These are phyloP conservation scores for Dione vanillae DNA, from an alignment of 2,888 invertebrate genomes.

Conservation along the genomic window DNA sequence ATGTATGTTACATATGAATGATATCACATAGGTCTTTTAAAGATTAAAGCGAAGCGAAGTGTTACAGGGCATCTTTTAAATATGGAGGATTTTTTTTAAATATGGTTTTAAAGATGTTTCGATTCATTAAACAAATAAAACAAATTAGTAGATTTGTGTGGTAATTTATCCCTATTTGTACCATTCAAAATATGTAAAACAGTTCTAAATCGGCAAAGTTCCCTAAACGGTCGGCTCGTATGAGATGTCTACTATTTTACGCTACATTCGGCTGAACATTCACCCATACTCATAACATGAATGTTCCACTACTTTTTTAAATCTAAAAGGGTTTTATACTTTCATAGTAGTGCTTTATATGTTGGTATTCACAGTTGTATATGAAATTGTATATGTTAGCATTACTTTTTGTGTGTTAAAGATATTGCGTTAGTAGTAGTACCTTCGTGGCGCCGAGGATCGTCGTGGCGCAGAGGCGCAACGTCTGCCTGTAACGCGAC, in stretches of 20 bases:
- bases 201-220: constrained; percentile 16
- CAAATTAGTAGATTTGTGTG: background rate
- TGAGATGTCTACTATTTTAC: constrained; percentile 31
- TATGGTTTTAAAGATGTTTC: background rate
- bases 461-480: too few species aligned
- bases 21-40: background rate
- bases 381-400: background rate
- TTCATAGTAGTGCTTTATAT: background rate
- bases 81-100: too few species aligned
- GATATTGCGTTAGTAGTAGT: too few species aligned
- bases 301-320: constrained; percentile 11
- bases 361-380: background rate
- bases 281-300: constrained; percentile 15
- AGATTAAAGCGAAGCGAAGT: background rate
- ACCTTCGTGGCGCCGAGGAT: too few species aligned
- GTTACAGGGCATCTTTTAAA: too few species aligned
- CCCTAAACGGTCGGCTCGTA: constrained; percentile 14
- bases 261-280: constrained; percentile 8
- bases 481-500: too few species aligned
- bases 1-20: constrained; percentile 7
- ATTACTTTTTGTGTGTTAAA: too few species aligned
- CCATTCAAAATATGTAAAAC: constrained; percentile 8
- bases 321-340: constrained; percentile 16
- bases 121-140: background rate
- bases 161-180: constrained; percentile 1